A percentile compares a stretch with the other conserved stretches of the same genome.
Evolutionary conservation across 2,888 invertebrate species (phyloP).

Genomic region (Brassicogethes aeneus): DNA sequence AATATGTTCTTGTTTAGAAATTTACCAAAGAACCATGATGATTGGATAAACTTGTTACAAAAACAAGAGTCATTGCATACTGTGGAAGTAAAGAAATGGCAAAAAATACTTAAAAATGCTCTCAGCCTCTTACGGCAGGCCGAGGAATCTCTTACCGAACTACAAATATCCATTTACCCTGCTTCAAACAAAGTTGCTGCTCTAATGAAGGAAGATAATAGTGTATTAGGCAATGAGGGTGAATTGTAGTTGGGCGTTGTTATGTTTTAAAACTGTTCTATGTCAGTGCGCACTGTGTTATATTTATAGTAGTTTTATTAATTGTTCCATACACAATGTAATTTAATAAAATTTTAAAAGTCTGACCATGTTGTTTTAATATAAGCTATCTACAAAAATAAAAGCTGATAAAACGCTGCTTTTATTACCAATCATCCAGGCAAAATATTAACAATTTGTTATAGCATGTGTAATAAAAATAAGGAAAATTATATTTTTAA

Average conservation of each 20-base stretch:
- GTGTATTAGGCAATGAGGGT: neutral
- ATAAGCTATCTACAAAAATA: too few species aligned
- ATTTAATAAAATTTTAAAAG: neutral
- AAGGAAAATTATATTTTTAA: too few species aligned
- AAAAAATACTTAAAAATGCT: constrained; percentile 62
- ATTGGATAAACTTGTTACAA: constrained; percentile 72
- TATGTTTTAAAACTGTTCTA: constrained; percentile 21
- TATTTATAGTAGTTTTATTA: constrained; percentile 28
- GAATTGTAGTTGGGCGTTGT: constrained; percentile 18
- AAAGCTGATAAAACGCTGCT: too few species aligned
- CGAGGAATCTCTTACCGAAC: constrained; percentile 65
- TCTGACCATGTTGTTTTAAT: neutral
- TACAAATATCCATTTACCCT: constrained; percentile 55
- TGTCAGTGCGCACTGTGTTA: constrained; percentile 30
- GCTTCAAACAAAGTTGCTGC: constrained; percentile 45
- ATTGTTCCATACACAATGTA: constrained; percentile 24
- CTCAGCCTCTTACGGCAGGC: constrained; percentile 67
- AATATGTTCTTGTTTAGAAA: constrained; percentile 41
- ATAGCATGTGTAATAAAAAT: too few species aligned
- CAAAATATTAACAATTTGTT: too few species aligned
- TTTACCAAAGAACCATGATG: constrained; percentile 66
- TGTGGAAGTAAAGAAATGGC: constrained; percentile 76
- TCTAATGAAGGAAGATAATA: constrained; percentile 35
- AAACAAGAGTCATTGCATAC: constrained; percentile 75
- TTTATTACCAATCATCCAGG: too few species aligned